Evolutionary conservation across 2,113 vertebrate genomes (phyloP), one percentile per base, ranked within the genome.

Genomic region (Planiliza haematocheilus): DNA sequence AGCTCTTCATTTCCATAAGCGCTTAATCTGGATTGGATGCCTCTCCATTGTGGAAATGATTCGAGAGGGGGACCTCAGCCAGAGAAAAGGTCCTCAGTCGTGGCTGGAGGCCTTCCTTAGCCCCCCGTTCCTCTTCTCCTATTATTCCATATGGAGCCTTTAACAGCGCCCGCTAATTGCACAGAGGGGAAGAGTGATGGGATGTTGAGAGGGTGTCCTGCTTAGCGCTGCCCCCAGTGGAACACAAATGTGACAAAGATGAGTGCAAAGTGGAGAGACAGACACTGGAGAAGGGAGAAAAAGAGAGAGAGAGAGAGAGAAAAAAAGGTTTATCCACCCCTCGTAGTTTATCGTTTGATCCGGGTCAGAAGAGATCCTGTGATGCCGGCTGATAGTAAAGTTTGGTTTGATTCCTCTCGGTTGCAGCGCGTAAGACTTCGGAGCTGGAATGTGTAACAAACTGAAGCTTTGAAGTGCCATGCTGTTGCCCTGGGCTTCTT

Each of bases 381-480:
- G 57, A 82, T 83, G 61, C 70, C 1, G 42, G 55, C 65, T 84
- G 68, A 81, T 70, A 12, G 67, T 76, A 37, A 72, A 74, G 78
- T 84, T 83, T 56, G 45, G 48, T 72, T 70, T 56, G 75, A 88
- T 75, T 85, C 80, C 62, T 79, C 61, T 10, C 45, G 69, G 70
- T 86, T 79, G 80, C 63, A 57, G 60, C 48, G 43, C 53, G 12
- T 74, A 80, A 84, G 59, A 84, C 78, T 82, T 78, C 55, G 61
- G 85, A 67, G 73, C 81, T 79, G 60, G 74, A 86, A 81, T 77
- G 84, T 88, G 83, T 83, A 78, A 80, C 74, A 80, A 84, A 82
- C 76, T 79, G 68, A 79, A 78, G 78, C 88, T 89, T 91, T 88
- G 89, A 92, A 89, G 82, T 86, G 65, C 77, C 74, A 84, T 80